Percentiles rank a stretch among this genome's conserved stretches.
Evolutionary conservation across 1,140 invertebrate species (phyloP).

Genomic region (Solenopsis fugax): DNA sequence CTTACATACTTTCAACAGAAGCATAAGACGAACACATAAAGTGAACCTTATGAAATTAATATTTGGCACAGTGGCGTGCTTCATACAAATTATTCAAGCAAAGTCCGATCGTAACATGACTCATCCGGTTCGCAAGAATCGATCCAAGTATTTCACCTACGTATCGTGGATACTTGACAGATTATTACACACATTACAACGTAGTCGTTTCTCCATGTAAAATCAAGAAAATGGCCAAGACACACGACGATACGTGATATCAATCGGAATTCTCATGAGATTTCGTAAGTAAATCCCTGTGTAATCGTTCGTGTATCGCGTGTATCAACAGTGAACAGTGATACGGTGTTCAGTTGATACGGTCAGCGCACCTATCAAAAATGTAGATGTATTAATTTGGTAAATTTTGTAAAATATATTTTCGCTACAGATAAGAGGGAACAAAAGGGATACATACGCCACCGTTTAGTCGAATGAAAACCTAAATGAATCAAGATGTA

Average conservation of each 20-base stretch:
- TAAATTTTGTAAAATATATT: not conserved
- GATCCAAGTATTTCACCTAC: not conserved
- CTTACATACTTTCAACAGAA: conserved; percentile 85
- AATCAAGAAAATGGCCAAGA: not conserved
- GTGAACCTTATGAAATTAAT: conserved; percentile 69
- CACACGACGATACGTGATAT: not conserved
- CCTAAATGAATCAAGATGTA: conserved; percentile 74
- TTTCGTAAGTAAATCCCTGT: not conserved
- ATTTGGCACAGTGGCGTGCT: conserved; percentile 78
- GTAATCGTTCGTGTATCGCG: not conserved
- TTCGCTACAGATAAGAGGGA: not conserved
- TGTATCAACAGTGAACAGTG: not conserved
- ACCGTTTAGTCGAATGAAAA: conserved; percentile 74
- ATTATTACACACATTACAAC: conserved; percentile 14
- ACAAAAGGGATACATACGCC: conserved; percentile 72
- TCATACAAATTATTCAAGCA: conserved; percentile 48
- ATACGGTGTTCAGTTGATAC: not conserved
- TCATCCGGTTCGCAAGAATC: not conserved
- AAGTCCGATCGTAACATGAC: not conserved
- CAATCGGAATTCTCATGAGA: not conserved
- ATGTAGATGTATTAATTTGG: not conserved
- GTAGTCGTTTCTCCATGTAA: not conserved
- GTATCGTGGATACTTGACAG: not conserved
- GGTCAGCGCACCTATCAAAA: not conserved
- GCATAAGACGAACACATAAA: conserved; percentile 68